Base-by-base conservation (phyloP, 2,888 invertebrate species). In the Hypselothyrea guttata region DNA sequence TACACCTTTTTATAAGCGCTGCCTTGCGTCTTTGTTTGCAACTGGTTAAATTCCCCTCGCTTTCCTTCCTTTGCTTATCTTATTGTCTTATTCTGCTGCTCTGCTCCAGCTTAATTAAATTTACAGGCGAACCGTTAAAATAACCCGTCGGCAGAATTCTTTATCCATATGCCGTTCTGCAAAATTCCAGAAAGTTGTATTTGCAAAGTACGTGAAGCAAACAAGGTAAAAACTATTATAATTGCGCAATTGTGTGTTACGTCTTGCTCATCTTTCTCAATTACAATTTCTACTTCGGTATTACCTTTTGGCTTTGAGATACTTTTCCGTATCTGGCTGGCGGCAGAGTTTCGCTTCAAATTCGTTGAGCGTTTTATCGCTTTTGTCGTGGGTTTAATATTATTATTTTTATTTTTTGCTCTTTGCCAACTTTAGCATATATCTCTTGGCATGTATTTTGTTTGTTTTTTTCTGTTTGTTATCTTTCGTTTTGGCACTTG, bases 51-150 rank as follows among this genome's bases (percentile, higher is more conserved):
- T 49, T 28, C n/a, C 31, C 53, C 13, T 11, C 45, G 1, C 15
- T 9, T 8, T 46, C 35, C 18, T 15, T 12, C 12, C 48, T 7
- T n/a, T 7, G 7, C 12, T n/a, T n/a, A n/a, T n/a, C n/a, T n/a
- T n/a, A n/a, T n/a, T n/a, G n/a, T n/a, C n/a, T n/a, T n/a, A n/a
- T n/a, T 34, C 49, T 12, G 30, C 55, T 38, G 51, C 37, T 53
- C 41, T 49, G 1, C n/a, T 7, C 18, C 11, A 18, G 7, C 18
- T 65, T 78, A 82, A 78, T 75, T 78, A 78, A 82, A 78, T 78
- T 75, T 71, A 75, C 51, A 57, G 54, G 40, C 56, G 52, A 60
- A 64, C 83, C 77, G 79, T 82, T 82, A 75, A 72, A 62, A 77
- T 54, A 75, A 64, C 59, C 60, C 51, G 47, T 42, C 66, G 60